Percentiles rank a stretch among this genome's conserved stretches.
These are phyloP conservation scores for Drosophila kambysellisi DNA, from an alignment of 2,888 invertebrate species.

Conservation along the genomic window DNA sequence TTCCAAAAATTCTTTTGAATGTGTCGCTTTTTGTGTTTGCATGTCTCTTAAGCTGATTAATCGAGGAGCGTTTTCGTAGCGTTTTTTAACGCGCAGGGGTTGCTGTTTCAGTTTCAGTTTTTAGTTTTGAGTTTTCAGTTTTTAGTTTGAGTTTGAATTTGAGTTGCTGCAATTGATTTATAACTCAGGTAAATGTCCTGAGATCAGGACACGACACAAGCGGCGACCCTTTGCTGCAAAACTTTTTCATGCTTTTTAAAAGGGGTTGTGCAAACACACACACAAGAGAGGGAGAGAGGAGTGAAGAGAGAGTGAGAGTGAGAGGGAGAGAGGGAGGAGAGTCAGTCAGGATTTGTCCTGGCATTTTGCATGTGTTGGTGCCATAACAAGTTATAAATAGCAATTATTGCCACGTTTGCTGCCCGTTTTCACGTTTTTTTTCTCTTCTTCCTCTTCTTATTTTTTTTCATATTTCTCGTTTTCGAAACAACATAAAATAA, in stretches of 20 bases:
- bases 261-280: slow-evolving; percentile 67
- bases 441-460: slow-evolving; percentile 5
- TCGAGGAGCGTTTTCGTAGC: slow-evolving; percentile 33
- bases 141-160: not conserved
- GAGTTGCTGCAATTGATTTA: slow-evolving; percentile 69
- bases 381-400: slow-evolving; percentile 79
- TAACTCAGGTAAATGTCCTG: slow-evolving; percentile 78
- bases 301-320: not conserved
- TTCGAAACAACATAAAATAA: slow-evolving; percentile 75
- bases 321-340: not conserved
- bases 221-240: slow-evolving; percentile 53
- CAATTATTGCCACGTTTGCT: slow-evolving; percentile 70
- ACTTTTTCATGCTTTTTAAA: slow-evolving; percentile 44
- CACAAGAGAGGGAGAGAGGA: slow-evolving; percentile 7
- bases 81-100: slow-evolving; percentile 38
- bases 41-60: slow-evolving; percentile 34
- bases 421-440: slow-evolving; percentile 13
- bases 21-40: slow-evolving; percentile 10
- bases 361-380: slow-evolving; percentile 72
- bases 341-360: slow-evolving; percentile 53
- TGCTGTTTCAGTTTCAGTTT: slow-evolving; percentile 3
- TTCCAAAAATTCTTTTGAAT: not conserved
- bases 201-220: slow-evolving; percentile 72
- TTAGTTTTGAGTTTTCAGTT: not conserved
- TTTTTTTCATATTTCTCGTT: slow-evolving; percentile 59